Base-by-base conservation (phyloP, 1,140 invertebrate species). In the Drosophila bocki region DNA sequence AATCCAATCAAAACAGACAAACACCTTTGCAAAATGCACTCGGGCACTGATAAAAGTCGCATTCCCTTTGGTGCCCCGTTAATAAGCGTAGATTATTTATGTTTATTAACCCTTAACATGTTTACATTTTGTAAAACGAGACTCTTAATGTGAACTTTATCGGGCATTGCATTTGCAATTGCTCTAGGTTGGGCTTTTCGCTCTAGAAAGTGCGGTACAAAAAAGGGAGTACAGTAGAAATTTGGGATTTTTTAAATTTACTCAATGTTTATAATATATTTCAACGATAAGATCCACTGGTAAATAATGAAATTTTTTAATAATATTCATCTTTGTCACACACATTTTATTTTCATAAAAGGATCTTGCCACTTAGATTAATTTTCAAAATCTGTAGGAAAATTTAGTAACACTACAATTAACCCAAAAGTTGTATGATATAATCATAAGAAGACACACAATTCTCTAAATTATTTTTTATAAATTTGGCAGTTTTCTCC, bases 51-150 rank as follows among this genome's bases (percentile, higher is more conserved):
- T 90, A 90, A 80, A 48, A 45, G 64, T 39, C n/a, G 48, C 48
- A 32, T 74, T 79, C 41, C 71, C 80, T 70, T 62, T 72, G 44
- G 42, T 33, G 69, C 67, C 59, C 85, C 75, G 82, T 90, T 92
- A 92, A 92, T 92, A 92, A 92, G 91, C 83, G 76, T 77, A 84
- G 91, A 91, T 92, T 92, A 92, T 92, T 92, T 92, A 91, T 92
- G 91, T 92, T 92, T 92, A 92, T 92, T 91, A 92, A 88, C 91
- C 83, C 83, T 92, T 91, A 90, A 91, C 91, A 92, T 91, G 91
- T 92, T 92, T 92, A 92, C 91, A 92, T 92, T 92, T 92, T 92
- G 91, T 92, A 92, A 92, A 92, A 92, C 88, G 91, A 92, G 91
- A 92, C 79, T 92, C 86, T 92, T 92, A 92, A 92, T 92, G 91